phyloP scores from a whole-genome alignment of 2,888 invertebrate genomes.

The Polia nebulosa region DNA sequence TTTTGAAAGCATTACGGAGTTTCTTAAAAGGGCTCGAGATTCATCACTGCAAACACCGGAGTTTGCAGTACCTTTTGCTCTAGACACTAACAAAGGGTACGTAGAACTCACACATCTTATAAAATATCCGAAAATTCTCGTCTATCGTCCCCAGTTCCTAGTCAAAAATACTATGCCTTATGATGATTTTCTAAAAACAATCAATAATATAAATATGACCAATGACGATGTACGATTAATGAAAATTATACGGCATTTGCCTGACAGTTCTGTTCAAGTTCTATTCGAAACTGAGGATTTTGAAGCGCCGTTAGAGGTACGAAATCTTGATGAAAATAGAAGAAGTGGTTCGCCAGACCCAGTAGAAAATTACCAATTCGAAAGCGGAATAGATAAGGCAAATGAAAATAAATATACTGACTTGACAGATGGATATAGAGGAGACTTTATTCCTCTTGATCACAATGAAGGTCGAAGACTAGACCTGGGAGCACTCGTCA shows the following conservation, averaged over 20 bases:
- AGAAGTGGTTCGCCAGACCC: conserved; percentile 3
- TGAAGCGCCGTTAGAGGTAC: conserved; percentile 48
- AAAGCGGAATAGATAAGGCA: not conserved
- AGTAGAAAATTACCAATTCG: not conserved
- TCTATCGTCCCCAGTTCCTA: conserved; percentile 61
- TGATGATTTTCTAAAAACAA: conserved; percentile 53
- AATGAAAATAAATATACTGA: conserved; percentile 22
- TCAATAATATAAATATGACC: conserved; percentile 37
- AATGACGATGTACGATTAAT: conserved; percentile 48
- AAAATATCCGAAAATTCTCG: conserved; percentile 57
- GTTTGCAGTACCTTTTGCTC: conserved; percentile 42
- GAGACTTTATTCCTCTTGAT: not conserved
- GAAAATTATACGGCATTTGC: conserved; percentile 58
- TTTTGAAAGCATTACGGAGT: conserved; percentile 38
- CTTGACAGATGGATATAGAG: not conserved
- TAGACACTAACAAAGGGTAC: conserved; percentile 51
- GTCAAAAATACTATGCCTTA: conserved; percentile 58
- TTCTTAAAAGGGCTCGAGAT: conserved; percentile 51
- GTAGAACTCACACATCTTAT: conserved; percentile 61
- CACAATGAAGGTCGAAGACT: not conserved
- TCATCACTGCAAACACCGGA: conserved; percentile 46
- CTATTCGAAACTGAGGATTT: conserved; percentile 56
- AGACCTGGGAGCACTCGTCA: not conserved
- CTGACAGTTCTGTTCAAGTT: conserved; percentile 42
- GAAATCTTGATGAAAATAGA: conserved; percentile 37